Percentiles rank a stretch among this genome's conserved stretches.
These are phyloP conservation scores for Dimorphilus gyrociliatus DNA, from an alignment of 2,888 invertebrate genomes.

Conservation along the genomic window DNA sequence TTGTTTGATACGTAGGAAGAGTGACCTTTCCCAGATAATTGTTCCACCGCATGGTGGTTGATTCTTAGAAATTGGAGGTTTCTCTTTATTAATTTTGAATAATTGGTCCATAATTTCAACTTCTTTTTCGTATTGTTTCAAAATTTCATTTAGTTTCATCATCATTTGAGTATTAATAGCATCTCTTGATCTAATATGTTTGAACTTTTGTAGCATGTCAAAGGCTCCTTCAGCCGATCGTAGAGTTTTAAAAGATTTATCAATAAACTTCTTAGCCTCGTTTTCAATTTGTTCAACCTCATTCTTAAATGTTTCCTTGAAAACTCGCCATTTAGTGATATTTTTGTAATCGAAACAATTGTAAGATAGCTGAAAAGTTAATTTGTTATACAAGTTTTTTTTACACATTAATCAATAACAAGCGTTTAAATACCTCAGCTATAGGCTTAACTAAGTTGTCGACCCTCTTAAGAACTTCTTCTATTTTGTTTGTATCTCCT, in stretches of 20 bases:
- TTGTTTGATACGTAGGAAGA: slow-evolving; percentile 60
- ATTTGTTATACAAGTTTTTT: not conserved
- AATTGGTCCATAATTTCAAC: slow-evolving; percentile 45
- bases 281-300: slow-evolving; percentile 57
- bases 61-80: slow-evolving; percentile 55
- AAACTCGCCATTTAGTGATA: slow-evolving; percentile 68
- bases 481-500: slow-evolving; percentile 67
- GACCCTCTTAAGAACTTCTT: slow-evolving; percentile 62
- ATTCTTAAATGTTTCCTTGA: slow-evolving; percentile 57
- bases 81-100: slow-evolving; percentile 29
- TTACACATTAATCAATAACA: not conserved
- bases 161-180: slow-evolving; percentile 55
- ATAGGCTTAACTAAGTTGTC: slow-evolving; percentile 54
- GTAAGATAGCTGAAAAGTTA: slow-evolving; percentile 51
- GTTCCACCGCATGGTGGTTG: slow-evolving; percentile 66
- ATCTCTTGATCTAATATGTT: slow-evolving; percentile 57
- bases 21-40: slow-evolving; percentile 65
- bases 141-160: slow-evolving; percentile 64
- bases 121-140: slow-evolving; percentile 70
- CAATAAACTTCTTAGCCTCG: slow-evolving; percentile 67
- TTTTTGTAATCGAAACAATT: slow-evolving; percentile 62
- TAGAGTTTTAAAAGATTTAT: slow-evolving; percentile 63
- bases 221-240: slow-evolving; percentile 66
- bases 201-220: slow-evolving; percentile 59
- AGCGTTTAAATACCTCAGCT: slow-evolving; percentile 20